Evolutionary conservation across 1,140 invertebrate species (phyloP).

Genomic region (Acyrthosiphon pisum): DNA sequence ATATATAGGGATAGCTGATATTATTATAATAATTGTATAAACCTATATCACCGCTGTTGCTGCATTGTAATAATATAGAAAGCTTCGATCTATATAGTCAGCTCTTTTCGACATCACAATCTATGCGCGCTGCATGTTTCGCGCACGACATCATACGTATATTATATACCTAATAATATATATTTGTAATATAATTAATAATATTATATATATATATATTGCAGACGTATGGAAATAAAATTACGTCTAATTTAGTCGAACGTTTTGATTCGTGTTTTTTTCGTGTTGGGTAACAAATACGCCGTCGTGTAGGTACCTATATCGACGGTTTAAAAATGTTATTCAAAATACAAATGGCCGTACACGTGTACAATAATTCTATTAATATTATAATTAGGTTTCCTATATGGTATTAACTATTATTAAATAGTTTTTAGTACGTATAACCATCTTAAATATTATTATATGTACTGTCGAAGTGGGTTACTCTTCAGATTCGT

Average conservation of each 20-base stretch:
- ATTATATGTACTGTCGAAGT: background rate
- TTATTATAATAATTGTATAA: background rate
- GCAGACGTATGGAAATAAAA: background rate
- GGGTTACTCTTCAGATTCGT: background rate
- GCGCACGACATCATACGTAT: background rate
- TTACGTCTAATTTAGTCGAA: background rate
- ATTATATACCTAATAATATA: background rate
- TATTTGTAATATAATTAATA: slow-evolving; percentile 14
- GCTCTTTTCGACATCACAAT: background rate
- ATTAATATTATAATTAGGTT: background rate
- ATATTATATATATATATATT: background rate
- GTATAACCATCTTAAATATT: background rate
- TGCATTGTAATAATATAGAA: background rate
- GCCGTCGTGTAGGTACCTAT: background rate
- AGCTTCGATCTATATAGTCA: background rate
- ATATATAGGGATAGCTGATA: background rate
- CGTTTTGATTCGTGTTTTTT: background rate
- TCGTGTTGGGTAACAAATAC: background rate
- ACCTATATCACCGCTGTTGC: background rate
- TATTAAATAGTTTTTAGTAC: background rate
- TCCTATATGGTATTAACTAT: background rate
- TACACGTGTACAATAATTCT: background rate
- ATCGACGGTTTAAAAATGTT: background rate
- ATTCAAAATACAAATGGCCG: background rate
- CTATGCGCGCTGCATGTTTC: background rate